phyloP scores from a whole-genome alignment of 2,113 vertebrate genomes.

The Gavia stellata region DNA sequence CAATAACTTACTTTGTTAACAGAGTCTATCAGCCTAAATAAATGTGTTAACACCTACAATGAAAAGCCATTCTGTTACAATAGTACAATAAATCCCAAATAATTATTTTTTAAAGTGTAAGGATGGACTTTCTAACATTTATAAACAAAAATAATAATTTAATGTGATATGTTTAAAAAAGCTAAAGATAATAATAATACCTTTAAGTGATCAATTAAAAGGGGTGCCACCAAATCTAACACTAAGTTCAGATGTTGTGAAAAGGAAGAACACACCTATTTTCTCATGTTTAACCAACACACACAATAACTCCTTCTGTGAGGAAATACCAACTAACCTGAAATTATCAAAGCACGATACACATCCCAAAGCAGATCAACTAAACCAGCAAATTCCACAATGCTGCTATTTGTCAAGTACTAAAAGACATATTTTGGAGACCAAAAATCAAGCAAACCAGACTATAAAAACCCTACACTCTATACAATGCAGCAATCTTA shows the following conservation, averaged over 20 bases:
- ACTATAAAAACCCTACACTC: not conserved
- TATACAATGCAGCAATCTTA: not conserved
- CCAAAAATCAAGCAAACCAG: not conserved
- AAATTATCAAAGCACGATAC: not conserved
- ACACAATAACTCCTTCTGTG: not conserved
- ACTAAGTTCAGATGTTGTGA: not conserved
- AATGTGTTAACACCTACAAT: not conserved
- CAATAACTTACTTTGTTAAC: not conserved
- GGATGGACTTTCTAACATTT: not conserved
- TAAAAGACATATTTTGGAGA: not conserved
- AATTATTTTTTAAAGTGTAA: not conserved
- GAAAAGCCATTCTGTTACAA: not conserved
- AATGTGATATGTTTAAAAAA: not conserved
- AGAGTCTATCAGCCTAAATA: not conserved
- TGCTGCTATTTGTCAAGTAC: not conserved
- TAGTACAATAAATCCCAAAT: not conserved
- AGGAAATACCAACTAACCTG: not conserved
- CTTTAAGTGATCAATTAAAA: not conserved
- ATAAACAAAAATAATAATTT: not conserved
- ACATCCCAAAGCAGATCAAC: not conserved
- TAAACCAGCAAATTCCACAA: not conserved
- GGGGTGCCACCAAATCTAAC: not conserved
- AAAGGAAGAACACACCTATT: not conserved
- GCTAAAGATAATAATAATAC: not conserved
- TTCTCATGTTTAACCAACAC: not conserved